These are phyloP conservation scores for Podotricha telesiphe DNA, from an alignment of 2,888 invertebrate species.

Conservation along the genomic window DNA sequence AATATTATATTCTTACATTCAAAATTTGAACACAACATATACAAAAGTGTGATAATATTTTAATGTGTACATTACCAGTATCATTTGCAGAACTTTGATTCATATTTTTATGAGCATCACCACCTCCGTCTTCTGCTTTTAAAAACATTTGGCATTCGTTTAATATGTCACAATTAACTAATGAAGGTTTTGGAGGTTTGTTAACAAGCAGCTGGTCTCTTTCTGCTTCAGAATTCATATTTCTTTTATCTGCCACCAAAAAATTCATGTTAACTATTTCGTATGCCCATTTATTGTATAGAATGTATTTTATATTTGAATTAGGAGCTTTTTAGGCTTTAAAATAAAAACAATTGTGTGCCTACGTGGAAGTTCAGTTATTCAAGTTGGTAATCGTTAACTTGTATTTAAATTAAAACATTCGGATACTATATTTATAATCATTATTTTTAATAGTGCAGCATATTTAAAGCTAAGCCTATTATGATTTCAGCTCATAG, in stretches of 20 bases:
- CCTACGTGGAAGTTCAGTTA: constrained; percentile 15
- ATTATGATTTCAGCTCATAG: neutral
- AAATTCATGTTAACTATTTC: neutral
- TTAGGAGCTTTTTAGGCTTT: neutral
- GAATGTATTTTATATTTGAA: neutral
- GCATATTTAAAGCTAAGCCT: neutral
- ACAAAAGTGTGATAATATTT: neutral
- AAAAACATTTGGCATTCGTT: constrained; percentile 76
- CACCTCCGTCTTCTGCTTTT: constrained; percentile 75
- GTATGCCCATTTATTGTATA: neutral
- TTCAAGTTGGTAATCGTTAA: neutral
- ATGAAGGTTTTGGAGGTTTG: constrained; percentile 52
- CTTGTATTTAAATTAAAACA: neutral
- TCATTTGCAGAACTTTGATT: constrained; percentile 52
- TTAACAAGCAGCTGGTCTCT: constrained; percentile 58
- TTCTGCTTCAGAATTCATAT: constrained; percentile 62
- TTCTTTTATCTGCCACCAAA: neutral
- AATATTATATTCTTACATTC: neutral
- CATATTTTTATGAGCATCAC: constrained; percentile 63
- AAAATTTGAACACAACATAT: neutral
- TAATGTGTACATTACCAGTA: constrained; percentile 50
- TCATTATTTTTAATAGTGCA: neutral
- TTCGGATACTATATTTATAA: neutral
- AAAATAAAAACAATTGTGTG: neutral
- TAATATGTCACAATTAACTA: constrained; percentile 67